Evolutionary conservation across 2,113 vertebrate species (phyloP).

Genomic region (Excalfactoria chinensis): DNA sequence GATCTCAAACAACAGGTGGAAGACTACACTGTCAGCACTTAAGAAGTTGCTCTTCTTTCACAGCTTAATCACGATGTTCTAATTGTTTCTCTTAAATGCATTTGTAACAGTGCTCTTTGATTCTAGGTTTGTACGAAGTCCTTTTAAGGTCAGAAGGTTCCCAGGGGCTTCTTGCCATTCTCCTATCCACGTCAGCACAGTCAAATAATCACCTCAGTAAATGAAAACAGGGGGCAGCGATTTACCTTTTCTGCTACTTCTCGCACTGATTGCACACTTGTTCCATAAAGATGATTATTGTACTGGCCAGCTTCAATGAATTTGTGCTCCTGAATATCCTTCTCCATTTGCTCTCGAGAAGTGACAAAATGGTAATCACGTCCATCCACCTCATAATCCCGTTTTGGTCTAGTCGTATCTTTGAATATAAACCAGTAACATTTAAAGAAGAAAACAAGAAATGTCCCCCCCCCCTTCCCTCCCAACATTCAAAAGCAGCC

Average conservation of each 20-base stretch:
- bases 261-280: slow-evolving; percentile 96
- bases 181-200: neutral
- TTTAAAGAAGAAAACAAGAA: neutral
- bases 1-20: neutral
- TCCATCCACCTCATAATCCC: slow-evolving; percentile 96
- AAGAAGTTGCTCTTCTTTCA: neutral
- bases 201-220: neutral
- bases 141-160: neutral
- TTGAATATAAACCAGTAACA: slow-evolving; percentile 57
- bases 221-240: neutral
- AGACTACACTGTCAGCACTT: neutral
- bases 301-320: slow-evolving; percentile 99
- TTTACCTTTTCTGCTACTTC: slow-evolving; percentile 96
- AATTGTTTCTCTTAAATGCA: neutral
- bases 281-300: slow-evolving; percentile 97
- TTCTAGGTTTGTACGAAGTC: neutral
- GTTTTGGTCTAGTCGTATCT: slow-evolving; percentile 97
- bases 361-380: slow-evolving; percentile 96
- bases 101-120: neutral
- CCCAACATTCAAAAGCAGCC: neutral
- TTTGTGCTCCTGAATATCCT: slow-evolving; percentile 97
- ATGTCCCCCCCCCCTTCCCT: neutral
- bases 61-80: neutral
- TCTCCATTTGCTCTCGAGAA: slow-evolving; percentile 98
- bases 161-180: neutral